Evolutionary conservation across 2,888 invertebrate genomes (phyloP).

Genomic region (Cinara cedri): DNA sequence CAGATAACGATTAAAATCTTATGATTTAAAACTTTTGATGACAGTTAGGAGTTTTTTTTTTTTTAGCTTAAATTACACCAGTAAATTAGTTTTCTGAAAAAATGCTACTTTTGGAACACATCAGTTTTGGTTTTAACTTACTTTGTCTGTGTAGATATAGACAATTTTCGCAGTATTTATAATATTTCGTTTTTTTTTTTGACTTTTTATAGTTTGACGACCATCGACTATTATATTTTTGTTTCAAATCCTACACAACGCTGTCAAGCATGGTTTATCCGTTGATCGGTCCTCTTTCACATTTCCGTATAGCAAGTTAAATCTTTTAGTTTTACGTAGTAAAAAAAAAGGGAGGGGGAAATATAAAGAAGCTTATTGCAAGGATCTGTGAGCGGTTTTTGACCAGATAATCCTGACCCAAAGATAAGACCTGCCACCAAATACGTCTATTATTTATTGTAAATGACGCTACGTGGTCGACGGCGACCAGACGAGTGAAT

Average conservation of each 20-base stretch:
- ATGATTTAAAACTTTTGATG: too few relatives aligned
- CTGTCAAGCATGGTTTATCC: slow-evolving; percentile 34
- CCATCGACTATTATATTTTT: neutral
- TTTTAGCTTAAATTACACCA: too few relatives aligned
- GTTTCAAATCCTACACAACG: slow-evolving; percentile 1
- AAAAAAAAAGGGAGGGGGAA: neutral
- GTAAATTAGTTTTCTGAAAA: too few relatives aligned
- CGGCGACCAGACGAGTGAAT: slow-evolving; percentile 2
- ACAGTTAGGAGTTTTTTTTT: too few relatives aligned
- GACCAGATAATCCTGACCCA: slow-evolving; percentile 11
- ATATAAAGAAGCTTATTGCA: slow-evolving; percentile 31
- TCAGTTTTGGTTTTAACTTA: too few relatives aligned
- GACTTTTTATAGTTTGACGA: neutral
- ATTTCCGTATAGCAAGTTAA: slow-evolving; percentile 22
- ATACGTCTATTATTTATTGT: slow-evolving; percentile 26
- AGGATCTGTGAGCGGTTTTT: slow-evolving; percentile 17
- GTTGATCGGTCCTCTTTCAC: slow-evolving; percentile 15
- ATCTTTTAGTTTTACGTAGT: neutral
- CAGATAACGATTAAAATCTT: too few relatives aligned
- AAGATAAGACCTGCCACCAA: slow-evolving; percentile 11
- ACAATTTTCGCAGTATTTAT: neutral
- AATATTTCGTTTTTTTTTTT: neutral
- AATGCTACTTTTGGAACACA: too few relatives aligned
- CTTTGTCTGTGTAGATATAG: too few relatives aligned
- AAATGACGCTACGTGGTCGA: slow-evolving; percentile 2